These are phyloP conservation scores for Dolichomitus sp. DNA, from an alignment of 2,888 invertebrate genomes.

Conservation along the genomic window DNA sequence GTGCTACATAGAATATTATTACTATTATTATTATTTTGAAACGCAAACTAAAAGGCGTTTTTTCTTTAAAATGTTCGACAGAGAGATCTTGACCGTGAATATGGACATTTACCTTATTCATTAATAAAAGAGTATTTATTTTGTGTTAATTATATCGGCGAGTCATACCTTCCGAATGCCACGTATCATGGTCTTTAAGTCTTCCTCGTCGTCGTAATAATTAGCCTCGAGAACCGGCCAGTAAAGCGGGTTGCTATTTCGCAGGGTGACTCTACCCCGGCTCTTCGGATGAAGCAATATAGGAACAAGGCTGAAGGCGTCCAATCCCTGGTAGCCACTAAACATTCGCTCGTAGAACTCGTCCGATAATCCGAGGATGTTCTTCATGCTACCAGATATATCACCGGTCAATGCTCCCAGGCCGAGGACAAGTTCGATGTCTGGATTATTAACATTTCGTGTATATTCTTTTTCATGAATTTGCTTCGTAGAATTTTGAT, in stretches of 20 bases:
- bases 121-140: background rate
- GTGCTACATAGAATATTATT: too few relatives aligned
- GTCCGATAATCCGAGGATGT: constrained; percentile 89
- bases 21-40: too few relatives aligned
- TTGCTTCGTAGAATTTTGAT: constrained; percentile 5
- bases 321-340: constrained; percentile 86
- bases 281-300: constrained; percentile 92
- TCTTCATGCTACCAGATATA: constrained; percentile 89
- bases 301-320: constrained; percentile 91
- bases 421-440: constrained; percentile 93
- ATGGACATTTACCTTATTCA: background rate
- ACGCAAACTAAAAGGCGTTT: too few relatives aligned
- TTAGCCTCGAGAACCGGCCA: constrained; percentile 94
- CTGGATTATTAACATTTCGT: constrained; percentile 86
- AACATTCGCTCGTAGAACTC: constrained; percentile 89
- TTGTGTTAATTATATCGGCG: background rate
- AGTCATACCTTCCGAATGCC: constrained; percentile 90
- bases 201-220: constrained; percentile 92
- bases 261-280: constrained; percentile 91
- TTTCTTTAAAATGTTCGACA: too few relatives aligned
- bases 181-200: constrained; percentile 91
- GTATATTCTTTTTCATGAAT: background rate
- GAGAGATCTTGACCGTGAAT: too few relatives aligned
- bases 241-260: constrained; percentile 91
- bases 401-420: constrained; percentile 93